These are phyloP conservation scores for Synanthedon tipuliformis DNA, from an alignment of 2,888 invertebrate genomes.

Conservation along the genomic window DNA sequence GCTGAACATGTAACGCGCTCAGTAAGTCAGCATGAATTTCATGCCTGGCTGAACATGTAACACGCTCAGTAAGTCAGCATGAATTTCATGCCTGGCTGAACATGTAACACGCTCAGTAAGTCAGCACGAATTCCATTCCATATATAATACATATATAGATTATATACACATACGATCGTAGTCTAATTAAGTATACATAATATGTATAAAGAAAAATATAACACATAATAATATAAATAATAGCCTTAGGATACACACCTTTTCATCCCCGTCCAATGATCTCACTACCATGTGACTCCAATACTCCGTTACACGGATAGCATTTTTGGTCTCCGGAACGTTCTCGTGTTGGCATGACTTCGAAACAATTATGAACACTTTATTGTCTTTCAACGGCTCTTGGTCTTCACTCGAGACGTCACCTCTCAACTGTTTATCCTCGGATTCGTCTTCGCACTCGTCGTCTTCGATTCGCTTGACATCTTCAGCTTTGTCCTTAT, in stretches of 20 bases:
- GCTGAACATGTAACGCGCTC: constrained; percentile 37
- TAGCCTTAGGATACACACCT: constrained; percentile 28
- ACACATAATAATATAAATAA: too few species aligned
- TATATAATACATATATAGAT: too few species aligned
- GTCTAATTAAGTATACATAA: too few species aligned
- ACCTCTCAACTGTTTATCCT: background rate
- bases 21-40: constrained; percentile 88
- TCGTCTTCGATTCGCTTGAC: background rate
- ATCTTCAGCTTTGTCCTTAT: constrained; percentile 1
- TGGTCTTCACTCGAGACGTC: constrained; percentile 9
- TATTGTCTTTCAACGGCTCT: constrained; percentile 2
- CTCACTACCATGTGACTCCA: constrained; percentile 90
- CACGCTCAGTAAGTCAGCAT: constrained; percentile 69
- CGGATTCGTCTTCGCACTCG: background rate
- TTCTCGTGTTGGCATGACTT: constrained; percentile 77
- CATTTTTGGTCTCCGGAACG: constrained; percentile 75
- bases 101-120: too few species aligned
- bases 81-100: constrained; percentile 78
- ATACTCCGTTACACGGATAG: constrained; percentile 81
- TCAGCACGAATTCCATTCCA: too few species aligned
- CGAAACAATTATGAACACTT: constrained; percentile 65
- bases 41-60: constrained; percentile 74
- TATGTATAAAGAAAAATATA: background rate
- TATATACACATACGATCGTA: too few species aligned
- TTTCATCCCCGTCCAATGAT: constrained; percentile 69